phyloP scores from a whole-genome alignment of 1,140 invertebrate species.

The Drosophila pseudoobscura region DNA sequence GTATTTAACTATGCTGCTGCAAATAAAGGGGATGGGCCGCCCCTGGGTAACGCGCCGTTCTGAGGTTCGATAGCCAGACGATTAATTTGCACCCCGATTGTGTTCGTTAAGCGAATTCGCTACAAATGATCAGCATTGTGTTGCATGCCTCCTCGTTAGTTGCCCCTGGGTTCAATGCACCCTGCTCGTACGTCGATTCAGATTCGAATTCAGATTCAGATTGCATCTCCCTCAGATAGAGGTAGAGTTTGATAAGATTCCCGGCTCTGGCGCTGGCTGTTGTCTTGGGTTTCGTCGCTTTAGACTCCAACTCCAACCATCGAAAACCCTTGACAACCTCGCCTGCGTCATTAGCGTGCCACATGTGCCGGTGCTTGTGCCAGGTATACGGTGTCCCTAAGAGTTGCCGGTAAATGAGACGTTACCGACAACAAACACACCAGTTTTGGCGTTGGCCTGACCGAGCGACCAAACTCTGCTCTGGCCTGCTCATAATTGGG shows the following conservation, averaged over 20 bases:
- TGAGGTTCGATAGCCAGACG: slow-evolving; percentile 29
- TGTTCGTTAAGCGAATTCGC: slow-evolving; percentile 29
- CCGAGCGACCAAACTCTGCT: no score
- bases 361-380: slow-evolving; percentile 19
- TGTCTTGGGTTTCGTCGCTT: background rate
- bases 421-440: slow-evolving; percentile 23
- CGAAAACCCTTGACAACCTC: background rate
- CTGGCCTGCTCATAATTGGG: slow-evolving; percentile 45
- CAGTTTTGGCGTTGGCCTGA: no score
- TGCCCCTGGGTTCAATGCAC: slow-evolving; percentile 33
- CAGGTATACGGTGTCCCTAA: slow-evolving; percentile 19
- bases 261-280: background rate
- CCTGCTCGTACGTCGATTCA: slow-evolving; percentile 8
- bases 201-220: background rate
- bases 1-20: no score
- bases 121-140: slow-evolving; percentile 47
- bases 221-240: background rate
- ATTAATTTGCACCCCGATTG: slow-evolving; percentile 61
- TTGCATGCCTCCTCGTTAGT: slow-evolving; percentile 6
- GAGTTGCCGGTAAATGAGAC: slow-evolving; percentile 55
- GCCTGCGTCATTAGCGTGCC: slow-evolving; percentile 20
- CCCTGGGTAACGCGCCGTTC: background rate
- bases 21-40: no score
- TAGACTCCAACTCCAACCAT: slow-evolving; percentile 5
- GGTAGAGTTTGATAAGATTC: background rate